Evolutionary conservation across 2,113 vertebrate species (phyloP), one percentile per base, ranked within the genome.

Genomic region (Leptocoma aspasia): DNA sequence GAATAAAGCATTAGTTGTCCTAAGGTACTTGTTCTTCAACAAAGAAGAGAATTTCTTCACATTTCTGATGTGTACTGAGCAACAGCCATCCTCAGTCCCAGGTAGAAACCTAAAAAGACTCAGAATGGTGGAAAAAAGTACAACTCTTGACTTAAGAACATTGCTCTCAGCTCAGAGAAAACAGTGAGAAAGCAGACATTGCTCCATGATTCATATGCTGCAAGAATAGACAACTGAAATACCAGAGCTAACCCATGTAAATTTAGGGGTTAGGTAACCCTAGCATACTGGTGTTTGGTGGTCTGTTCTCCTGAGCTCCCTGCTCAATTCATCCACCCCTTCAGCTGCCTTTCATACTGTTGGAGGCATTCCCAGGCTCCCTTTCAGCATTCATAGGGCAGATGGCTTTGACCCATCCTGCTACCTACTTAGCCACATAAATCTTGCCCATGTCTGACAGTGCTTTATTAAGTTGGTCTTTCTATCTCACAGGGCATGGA

Each of bases 271-370:
- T 65, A 30, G 22, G 22, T 60, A 71, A 69, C 10, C 16, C 21
- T 77, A 60, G 39, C 30, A 33, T 7, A 39, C 33, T 82, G 82
- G 52, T 63, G 44, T 33, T 42, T 1, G 6, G 73, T 10, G 83
- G 23, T 11, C 27, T 69, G 17, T 10, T 77, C 75, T 89, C 66
- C 61, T 47, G 45, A 81, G 30, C 17, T 42, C 17, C 6, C 30
- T 0, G 0, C 35, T 73, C 69, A 65, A 6, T 21, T 41, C 5
- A 3, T 42, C 78, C 10, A 4, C 4, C 27, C 23, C 41, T 76
- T 45, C 53, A 54, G 35, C 49, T 86, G 35, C 22, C 28, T 47
- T 63, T 76, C 61, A 23, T 5, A 3, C 39, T 63, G 24, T 5
- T 42, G 59, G 54, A 80, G 39, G 49, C 15, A 72, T n/a, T 24